Evolutionary conservation across 2,113 vertebrate genomes (phyloP), one percentile per base, ranked within the genome.

Genomic region (Tachysurus fulvidraco): DNA sequence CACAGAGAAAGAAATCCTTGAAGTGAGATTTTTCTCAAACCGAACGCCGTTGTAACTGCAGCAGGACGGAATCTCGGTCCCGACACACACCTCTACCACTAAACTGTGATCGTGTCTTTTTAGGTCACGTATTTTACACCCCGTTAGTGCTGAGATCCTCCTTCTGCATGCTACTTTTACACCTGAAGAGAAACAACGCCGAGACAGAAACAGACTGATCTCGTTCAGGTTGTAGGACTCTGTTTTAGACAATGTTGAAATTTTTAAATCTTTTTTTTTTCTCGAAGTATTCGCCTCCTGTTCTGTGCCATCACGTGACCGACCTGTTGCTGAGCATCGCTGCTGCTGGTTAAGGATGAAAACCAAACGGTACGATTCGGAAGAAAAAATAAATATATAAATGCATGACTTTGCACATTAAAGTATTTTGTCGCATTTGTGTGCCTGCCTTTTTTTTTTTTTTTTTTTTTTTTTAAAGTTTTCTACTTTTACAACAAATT

Each of bases 401-500:
- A 91, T 91, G 93, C 94, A 95, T 94, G 94, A 94, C 89, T 93
- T 95, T 95, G 93, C 94, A 95, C 94, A 94, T 94, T 91, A 92
- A 94, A 91, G 92, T 81, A 79, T 86, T 81, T 69, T 83, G 55
- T 86, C 71, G 65, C 60, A 89, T 52, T 16, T 25, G 30, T 62
- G 85, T 81, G 86, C 12, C 52, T 73, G 12, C 4, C 9, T 46
- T 16, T 54, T 25, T 55, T 30, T 14, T 17, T 4, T 67, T 1
- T n/a, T 19, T 5, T 1, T 50, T 76, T 77, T 50, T 50, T 50
- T 50, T 50, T 50, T 50, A 50, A 50, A 36, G 36, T 36, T 50
- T 25, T 62, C 1, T 23, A 62, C 60, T 25, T 62, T 25, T 62
- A 25, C 23, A 25, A 25, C 59, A 28, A 28, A 4, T 8, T 60